Evolutionary conservation across 2,797 vertebrate genomes (phyloP), one percentile per base, ranked within the genome.

Genomic region (Halcyon badia): DNA sequence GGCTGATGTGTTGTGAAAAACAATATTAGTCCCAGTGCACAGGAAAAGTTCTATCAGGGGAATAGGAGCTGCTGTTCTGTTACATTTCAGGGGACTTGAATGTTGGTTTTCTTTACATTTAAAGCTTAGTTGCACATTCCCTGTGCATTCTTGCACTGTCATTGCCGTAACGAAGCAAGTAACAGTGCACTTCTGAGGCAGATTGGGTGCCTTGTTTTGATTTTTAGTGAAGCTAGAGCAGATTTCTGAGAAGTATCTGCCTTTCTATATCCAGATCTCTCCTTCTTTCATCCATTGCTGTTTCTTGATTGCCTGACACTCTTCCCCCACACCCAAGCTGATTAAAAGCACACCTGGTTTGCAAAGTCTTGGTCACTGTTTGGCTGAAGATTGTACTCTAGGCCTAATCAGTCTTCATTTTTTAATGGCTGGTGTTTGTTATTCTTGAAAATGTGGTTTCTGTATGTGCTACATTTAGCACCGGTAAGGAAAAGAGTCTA

Each of bases 101-200:
- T 94, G 96, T 84, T 96, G 42, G 17, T 90, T 97, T 93, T 71
- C 77, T 94, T 96, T 95, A 30, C 84, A 58, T 87, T 76, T 86
- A n/a, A 96, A 76, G 18, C 57, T 86, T 62, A 44, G 14, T 77
- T 89, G 35, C 54, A 49, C 31, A 64, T 46, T 82, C 35, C 66
- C 39, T 81, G 17, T 46, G 28, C 14, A 44, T 94, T 91, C 60
- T 91, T 87, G 54, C 33, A 57, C 21, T 62, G 95, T 87, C 35
- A 19, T 20, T 78, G 44, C 42, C 18, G 2, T 72, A 30, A 57
- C 44, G 78, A 80, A 88, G 65, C 14, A 92, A 94, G 60, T 48
- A 48, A 49, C 18, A 44, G 5, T 13, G 31, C 94, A 78, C n/a
- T 17, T 39, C 64, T 54, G 83, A 81, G 86, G 54, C 20, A 84